Evolutionary conservation across 2,113 vertebrate genomes (phyloP).

Genomic region (Laticauda laticaudata): DNA sequence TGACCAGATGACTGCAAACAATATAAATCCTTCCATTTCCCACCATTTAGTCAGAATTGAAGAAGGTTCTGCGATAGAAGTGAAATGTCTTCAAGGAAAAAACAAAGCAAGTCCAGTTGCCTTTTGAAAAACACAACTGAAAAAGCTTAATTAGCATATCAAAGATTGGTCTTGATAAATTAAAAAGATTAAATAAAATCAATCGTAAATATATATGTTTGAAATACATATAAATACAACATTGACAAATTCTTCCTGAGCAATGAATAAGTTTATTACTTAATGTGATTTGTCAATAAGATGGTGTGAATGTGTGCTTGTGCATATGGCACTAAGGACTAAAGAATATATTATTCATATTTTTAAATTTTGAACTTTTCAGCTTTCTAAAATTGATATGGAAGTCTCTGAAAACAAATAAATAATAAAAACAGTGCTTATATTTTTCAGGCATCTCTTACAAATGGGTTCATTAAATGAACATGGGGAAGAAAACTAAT

Average conservation of each 20-base stretch:
- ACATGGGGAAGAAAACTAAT: neutral
- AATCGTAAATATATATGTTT: constrained; percentile 36
- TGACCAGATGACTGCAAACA: too few relatives aligned
- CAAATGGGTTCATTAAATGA: neutral
- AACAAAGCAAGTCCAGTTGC: too few relatives aligned
- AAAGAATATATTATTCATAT: neutral
- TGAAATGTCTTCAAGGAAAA: too few relatives aligned
- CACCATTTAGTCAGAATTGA: too few relatives aligned
- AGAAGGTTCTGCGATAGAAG: too few relatives aligned
- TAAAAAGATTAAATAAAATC: constrained; percentile 58
- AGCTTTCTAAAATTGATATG: neutral
- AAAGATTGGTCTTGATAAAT: constrained; percentile 25
- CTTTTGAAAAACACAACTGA: neutral
- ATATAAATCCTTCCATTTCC: too few relatives aligned
- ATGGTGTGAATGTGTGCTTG: neutral
- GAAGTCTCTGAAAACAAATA: neutral
- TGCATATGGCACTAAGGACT: neutral
- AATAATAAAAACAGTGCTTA: neutral
- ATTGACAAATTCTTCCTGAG: constrained; percentile 37
- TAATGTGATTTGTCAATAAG: constrained; percentile 5
- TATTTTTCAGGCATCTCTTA: neutral
- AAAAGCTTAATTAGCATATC: neutral
- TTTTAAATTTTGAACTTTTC: neutral
- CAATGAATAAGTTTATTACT: neutral
- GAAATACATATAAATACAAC: constrained; percentile 21